A percentile compares a stretch with the other conserved stretches of the same genome.
These are phyloP conservation scores for Macropus fuliginosus DNA, from an alignment of 2,797 vertebrate species.

Conservation along the genomic window DNA sequence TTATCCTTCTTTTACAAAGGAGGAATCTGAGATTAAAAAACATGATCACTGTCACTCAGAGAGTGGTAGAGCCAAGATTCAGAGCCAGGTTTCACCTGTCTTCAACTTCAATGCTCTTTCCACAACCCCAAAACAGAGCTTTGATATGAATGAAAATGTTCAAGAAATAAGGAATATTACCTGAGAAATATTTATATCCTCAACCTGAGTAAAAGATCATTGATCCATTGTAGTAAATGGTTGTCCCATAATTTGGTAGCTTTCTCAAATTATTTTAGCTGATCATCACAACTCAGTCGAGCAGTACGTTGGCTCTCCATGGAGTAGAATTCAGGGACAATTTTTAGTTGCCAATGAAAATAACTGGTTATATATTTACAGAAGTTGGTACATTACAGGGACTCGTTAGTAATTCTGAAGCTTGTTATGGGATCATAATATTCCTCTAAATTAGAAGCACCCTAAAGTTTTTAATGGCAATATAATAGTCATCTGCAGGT, in stretches of 20 bases:
- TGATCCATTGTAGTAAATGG: neutral
- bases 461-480: slow-evolving; percentile 20
- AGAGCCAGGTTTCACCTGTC: neutral
- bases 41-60: fast-evolving
- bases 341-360: neutral
- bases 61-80: neutral
- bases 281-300: neutral
- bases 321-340: neutral
- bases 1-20: slow-evolving; percentile 11
- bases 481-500: neutral
- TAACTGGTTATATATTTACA: neutral
- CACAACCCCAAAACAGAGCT: neutral
- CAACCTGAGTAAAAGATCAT: neutral
- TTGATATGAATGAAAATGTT: neutral
- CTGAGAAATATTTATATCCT: neutral
- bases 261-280: neutral
- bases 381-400: neutral
- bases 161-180: neutral
- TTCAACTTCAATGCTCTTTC: neutral
- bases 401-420: neutral
- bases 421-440: neutral
- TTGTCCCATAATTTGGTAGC: neutral
- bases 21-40: neutral
- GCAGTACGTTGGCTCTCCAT: neutral
- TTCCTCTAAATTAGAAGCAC: neutral